Evolutionary conservation across 2,113 vertebrate species (phyloP).

Genomic region (Cathartes aura): DNA sequence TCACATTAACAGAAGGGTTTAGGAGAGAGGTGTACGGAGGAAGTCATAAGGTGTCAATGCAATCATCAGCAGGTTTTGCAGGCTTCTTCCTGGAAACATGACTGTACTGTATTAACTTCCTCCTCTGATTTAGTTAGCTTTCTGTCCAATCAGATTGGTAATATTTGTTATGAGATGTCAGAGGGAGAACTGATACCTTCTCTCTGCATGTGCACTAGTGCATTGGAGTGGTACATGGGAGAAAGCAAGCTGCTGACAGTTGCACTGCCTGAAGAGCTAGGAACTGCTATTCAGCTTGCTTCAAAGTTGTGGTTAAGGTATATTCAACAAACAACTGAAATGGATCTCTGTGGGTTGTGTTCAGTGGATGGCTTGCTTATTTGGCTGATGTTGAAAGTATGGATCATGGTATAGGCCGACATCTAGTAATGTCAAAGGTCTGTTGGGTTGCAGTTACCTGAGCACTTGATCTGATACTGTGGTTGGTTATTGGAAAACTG

Average conservation of each 20-base stretch:
- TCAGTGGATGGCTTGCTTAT: neutral
- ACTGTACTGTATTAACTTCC: neutral
- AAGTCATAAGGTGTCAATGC: rapidly evolving
- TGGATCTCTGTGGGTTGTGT: neutral
- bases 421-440: neutral
- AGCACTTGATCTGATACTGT: neutral
- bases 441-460: neutral
- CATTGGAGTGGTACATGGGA: rapidly evolving
- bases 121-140: neutral
- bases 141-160: neutral
- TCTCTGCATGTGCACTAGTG: neutral
- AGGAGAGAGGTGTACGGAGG: neutral
- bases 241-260: neutral
- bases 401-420: neutral
- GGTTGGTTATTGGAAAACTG: neutral
- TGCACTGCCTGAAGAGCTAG: neutral
- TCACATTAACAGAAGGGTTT: neutral
- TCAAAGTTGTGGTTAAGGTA: neutral
- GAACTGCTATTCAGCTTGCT: neutral
- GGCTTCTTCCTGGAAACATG: neutral
- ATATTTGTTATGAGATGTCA: neutral
- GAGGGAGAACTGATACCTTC: neutral
- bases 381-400: neutral
- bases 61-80: neutral
- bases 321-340: neutral